Conservation (phyloP, 2,797 vertebrate species). For the Sebastes vulpes region DNA sequence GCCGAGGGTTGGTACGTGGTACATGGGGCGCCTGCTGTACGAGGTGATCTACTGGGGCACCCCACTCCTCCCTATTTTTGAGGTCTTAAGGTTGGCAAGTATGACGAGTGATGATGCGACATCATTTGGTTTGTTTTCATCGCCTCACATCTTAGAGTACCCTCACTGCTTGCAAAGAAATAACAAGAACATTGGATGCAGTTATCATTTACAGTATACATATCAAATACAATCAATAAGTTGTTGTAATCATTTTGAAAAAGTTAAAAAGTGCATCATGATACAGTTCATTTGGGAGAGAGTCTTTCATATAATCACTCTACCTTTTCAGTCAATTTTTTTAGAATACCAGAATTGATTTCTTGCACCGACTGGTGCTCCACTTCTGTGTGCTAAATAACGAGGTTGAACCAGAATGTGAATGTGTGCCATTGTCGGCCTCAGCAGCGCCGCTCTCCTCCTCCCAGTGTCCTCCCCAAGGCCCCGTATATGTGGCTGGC, state of each 20-base stretch:
- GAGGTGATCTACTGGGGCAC: too few species aligned
- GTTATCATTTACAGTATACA: too few species aligned
- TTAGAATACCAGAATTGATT: not conserved
- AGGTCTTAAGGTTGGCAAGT: too few species aligned
- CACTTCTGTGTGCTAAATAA: conserved; percentile 43
- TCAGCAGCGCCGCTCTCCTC: conserved; percentile 8
- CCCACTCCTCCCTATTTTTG: too few species aligned
- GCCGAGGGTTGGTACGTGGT: fast-evolving
- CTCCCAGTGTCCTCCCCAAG: conserved; percentile 45
- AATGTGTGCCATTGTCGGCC: conserved; percentile 68
- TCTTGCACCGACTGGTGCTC: not conserved
- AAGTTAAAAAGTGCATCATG: not conserved
- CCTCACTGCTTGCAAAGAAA: too few species aligned
- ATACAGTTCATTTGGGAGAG: not conserved
- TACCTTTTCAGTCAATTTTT: not conserved
- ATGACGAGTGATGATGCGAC: too few species aligned
- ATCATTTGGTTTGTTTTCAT: too few species aligned
- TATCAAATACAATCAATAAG: not conserved
- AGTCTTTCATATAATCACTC: not conserved
- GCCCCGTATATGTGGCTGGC: conserved; percentile 51
- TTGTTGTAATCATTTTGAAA: not conserved
- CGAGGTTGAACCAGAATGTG: conserved; percentile 56
- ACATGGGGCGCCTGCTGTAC: too few species aligned
- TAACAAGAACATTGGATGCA: too few species aligned
- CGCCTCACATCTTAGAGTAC: too few species aligned